A percentile compares a stretch with the other conserved stretches of the same genome.
phyloP scores from a whole-genome alignment of 30 jellyfish, hydroid and myxozoan genomes.

The Clytia hemisphaerica region DNA sequence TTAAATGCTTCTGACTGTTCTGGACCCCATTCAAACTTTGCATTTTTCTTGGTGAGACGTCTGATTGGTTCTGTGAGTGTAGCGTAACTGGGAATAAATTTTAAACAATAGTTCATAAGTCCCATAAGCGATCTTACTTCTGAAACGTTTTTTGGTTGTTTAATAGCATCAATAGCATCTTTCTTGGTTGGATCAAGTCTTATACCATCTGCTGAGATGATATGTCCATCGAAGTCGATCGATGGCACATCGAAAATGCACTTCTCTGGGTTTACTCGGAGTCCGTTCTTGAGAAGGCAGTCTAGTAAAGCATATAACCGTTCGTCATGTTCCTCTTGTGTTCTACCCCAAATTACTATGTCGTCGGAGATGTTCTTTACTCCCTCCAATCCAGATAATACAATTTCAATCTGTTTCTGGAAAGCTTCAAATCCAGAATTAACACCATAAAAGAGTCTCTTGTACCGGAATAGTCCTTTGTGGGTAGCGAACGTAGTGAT shows the following conservation, averaged over 20 bases:
- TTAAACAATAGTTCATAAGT: too few relatives aligned
- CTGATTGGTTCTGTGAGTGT: too few relatives aligned
- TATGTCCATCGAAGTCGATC: too few relatives aligned
- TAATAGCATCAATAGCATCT: neutral
- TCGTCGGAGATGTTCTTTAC: conserved; percentile 29
- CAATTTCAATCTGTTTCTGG: conserved; percentile 13
- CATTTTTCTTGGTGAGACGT: conserved; percentile 20
- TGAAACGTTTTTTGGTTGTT: neutral
- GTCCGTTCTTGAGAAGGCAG: neutral
- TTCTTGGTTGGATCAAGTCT: neutral
- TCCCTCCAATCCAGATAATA: conserved; percentile 16
- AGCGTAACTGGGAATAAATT: too few relatives aligned
- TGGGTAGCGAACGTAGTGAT: too few relatives aligned
- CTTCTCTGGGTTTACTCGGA: conserved; percentile 1
- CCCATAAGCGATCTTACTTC: too few relatives aligned
- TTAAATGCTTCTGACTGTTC: conserved; percentile 18
- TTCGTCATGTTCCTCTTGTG: too few relatives aligned
- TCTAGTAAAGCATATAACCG: too few relatives aligned
- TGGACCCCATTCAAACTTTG: conserved; percentile 17
- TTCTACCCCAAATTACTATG: too few relatives aligned
- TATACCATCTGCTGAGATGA: neutral
- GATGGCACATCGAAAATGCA: too few relatives aligned
- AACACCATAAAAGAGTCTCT: conserved; percentile 13
- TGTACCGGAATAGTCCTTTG: too few relatives aligned
- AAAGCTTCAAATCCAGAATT: conserved; percentile 20